Evolutionary conservation across 2,113 vertebrate species (phyloP).

Genomic region (Festucalex cinctus): DNA sequence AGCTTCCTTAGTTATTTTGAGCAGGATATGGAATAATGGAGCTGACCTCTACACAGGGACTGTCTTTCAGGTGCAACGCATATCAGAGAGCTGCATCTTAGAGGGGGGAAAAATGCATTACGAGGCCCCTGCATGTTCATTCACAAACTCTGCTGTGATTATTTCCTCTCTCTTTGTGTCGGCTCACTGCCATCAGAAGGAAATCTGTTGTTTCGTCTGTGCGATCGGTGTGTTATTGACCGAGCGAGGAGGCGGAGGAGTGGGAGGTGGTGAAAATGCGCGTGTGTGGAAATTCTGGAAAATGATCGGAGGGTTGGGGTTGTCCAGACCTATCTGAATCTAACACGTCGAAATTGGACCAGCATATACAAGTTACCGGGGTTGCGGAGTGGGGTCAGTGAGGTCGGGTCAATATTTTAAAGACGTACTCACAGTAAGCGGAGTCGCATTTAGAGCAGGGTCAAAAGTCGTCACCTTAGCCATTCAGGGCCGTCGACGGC

Average conservation of each 20-base stretch:
- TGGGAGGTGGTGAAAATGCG: constrained; percentile 19
- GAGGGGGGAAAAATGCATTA: neutral
- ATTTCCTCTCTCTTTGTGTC: constrained; percentile 17
- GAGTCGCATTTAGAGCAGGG: constrained; percentile 11
- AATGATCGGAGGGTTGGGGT: neutral
- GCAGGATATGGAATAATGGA: constrained; percentile 39
- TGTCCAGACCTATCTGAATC: constrained; percentile 10
- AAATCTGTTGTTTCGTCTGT: constrained; percentile 26
- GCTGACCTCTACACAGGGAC: constrained; percentile 22
- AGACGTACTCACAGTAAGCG: constrained; percentile 1
- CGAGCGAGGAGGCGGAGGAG: constrained; percentile 18
- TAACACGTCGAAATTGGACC: constrained; percentile 29
- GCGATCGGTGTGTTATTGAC: constrained; percentile 28
- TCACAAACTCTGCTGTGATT: constrained; percentile 45
- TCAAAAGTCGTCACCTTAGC: constrained; percentile 8
- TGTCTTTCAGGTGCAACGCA: neutral
- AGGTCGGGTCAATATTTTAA: constrained; percentile 34
- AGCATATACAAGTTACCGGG: constrained; percentile 17
- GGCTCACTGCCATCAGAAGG: constrained; percentile 18
- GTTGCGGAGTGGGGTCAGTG: constrained; percentile 19
- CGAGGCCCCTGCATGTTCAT: constrained; percentile 25
- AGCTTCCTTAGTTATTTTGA: constrained; percentile 17
- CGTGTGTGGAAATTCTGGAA: neutral
- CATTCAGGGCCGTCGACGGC: constrained; percentile 1
- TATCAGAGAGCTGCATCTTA: constrained; percentile 27